Evolutionary conservation across 2,113 vertebrate genomes (phyloP).

Genomic region (Phodopus roborovskii): DNA sequence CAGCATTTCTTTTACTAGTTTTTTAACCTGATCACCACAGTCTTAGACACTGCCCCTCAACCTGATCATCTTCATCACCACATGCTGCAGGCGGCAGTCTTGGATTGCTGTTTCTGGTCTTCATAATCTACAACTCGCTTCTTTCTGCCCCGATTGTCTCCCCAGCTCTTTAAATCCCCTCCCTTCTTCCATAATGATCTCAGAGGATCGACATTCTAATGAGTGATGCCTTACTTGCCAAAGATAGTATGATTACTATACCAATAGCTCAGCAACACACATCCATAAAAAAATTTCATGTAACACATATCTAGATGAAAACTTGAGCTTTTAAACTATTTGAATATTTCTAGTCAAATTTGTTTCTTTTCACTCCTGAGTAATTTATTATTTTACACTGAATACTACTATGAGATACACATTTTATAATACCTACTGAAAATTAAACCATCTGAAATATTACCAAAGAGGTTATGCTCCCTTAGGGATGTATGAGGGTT

Average conservation of each 20-base stretch:
- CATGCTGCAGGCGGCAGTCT: too few relatives aligned
- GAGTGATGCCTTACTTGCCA: neutral
- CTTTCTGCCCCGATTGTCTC: neutral
- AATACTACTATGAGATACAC: neutral
- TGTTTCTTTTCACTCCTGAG: neutral
- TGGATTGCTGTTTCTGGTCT: neutral
- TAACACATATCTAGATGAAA: neutral
- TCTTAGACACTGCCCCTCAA: neutral
- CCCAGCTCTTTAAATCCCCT: too few relatives aligned
- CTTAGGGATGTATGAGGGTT: neutral
- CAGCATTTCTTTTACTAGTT: neutral
- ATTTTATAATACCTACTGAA: constrained; percentile 21
- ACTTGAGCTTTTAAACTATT: neutral
- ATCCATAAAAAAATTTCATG: neutral
- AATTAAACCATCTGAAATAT: neutral
- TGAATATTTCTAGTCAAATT: neutral
- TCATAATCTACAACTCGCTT: neutral
- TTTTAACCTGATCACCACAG: neutral
- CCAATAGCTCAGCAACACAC: neutral
- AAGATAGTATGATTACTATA: neutral
- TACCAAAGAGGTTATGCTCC: neutral
- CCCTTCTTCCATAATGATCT: neutral
- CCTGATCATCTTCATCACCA: neutral
- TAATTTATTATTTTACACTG: neutral
- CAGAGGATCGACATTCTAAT: neutral